Evolutionary conservation across 2,888 invertebrate species (phyloP).

Genomic region (Lycia hirtaria): DNA sequence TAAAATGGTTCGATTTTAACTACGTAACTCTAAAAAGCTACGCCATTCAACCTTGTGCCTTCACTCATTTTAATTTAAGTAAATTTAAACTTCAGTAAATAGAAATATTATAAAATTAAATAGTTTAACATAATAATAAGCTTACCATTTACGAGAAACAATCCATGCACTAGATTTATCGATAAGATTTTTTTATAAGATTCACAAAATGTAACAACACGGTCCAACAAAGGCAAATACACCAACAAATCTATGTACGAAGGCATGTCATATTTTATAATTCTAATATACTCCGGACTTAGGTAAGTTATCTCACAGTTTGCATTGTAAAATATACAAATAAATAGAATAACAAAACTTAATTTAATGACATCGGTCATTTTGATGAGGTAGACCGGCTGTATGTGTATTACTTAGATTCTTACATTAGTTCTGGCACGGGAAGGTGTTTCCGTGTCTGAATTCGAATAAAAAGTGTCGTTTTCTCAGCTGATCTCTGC

Average conservation of each 20-base stretch:
- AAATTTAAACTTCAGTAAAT: too few relatives aligned
- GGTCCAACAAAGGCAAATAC: constrained; percentile 7
- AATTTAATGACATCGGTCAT: constrained; percentile 9
- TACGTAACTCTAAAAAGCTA: too few relatives aligned
- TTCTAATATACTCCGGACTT: background rate
- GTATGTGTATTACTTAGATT: too few relatives aligned
- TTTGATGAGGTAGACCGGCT: background rate
- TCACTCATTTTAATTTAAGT: too few relatives aligned
- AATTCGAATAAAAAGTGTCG: constrained; percentile 17
- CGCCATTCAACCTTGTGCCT: too few relatives aligned
- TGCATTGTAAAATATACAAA: background rate
- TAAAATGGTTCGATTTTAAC: too few relatives aligned
- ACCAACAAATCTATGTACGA: constrained; percentile 12
- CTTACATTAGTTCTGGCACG: background rate
- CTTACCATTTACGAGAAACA: constrained; percentile 20
- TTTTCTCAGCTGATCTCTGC: constrained; percentile 1
- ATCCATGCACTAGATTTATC: constrained; percentile 7
- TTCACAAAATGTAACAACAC: constrained; percentile 10
- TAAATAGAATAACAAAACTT: background rate
- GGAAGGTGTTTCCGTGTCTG: constrained; percentile 1
- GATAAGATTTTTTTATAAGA: constrained; percentile 1
- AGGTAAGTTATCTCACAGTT: background rate
- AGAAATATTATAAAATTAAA: too few relatives aligned
- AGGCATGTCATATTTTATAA: constrained; percentile 6
- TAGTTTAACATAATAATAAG: background rate